Evolutionary conservation across 2,797 vertebrate genomes (phyloP), one percentile per base, ranked within the genome.

Genomic region (Malurus splendens): DNA sequence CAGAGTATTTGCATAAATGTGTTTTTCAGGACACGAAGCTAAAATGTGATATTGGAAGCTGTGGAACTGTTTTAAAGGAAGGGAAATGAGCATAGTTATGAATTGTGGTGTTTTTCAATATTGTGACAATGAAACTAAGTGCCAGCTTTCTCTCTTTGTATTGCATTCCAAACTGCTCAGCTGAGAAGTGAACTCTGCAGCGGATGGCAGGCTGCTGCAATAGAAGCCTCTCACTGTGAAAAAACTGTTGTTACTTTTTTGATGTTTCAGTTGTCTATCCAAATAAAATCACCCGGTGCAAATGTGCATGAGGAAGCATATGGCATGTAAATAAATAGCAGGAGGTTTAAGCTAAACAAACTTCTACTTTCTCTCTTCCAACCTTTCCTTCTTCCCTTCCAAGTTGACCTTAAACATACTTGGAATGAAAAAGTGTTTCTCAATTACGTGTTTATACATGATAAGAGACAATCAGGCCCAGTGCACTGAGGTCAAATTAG

Each of bases 181-280:
- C 90, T 95, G 93, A 94, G 71, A 88, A 93, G 87, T 32, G 83
- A 94, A 91, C 86, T 84, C 55, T 17, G 44, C 88, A 38, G 71
- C 9, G 81, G 88, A 91, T 90, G 81, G 88, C 90, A 94, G 90
- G 87, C 90, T 94, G 90, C 92, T 91, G 78, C 51, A 90, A 82
- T 44, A 82, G 92, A 87, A 93, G 60, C 50, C 61, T 79, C 91
- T 90, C 64, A 93, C 87, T 95, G 90, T 86, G 93, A 80, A 94
- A 80, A 94, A 87, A 93, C 65, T 79, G 74, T 71, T 94, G 91
- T 74, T 92, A 76, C 76, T 91, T 94, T 90, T 91, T 71, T 88
- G 91, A 94, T 93, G 91, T 93, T 94, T 95, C 74, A 89, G 89
- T 92, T 94, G 92, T 94, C 93, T 94, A 60, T 67, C 92, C 81